Evolutionary conservation across 2,797 vertebrate species (phyloP), one percentile per base, ranked within the genome.

Genomic region (Poecile montanus): DNA sequence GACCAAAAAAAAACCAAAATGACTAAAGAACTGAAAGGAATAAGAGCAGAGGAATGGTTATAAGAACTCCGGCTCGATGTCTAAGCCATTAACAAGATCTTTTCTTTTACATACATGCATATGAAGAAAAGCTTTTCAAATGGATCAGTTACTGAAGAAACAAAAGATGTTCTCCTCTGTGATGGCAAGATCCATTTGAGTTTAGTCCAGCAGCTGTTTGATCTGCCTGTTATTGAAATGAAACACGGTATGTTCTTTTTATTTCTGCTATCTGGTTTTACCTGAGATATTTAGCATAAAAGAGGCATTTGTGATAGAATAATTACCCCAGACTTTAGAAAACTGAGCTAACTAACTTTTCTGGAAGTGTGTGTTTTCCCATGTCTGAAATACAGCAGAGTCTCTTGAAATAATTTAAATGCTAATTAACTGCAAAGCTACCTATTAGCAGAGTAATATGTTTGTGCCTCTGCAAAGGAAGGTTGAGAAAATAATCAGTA

Each of bases 151-250:
- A 75, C 73, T 44, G 97, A 96, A 91, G 98, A 99, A 97, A 98
- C 98, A 93, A 98, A 98, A 96, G 98, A 98, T 2, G 97, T 99
- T 93, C 97, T 99, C 88, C 98, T 99, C 83, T 99, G 98, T 75
- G 98, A 99, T 1, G 98, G 98, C 73, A 99, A 98, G 87, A 97
- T 99, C 81, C 98, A 98, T 89, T 97, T 99, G 78, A 98, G 94
- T 25, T 96, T 97, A 86, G 96, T 99, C 66, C 98, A 98, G 93
- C 98, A 98, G 66, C 98, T 99, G 71, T 99, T 99, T 91, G 98
- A 97, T 96, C 97, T 99, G 36, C 97, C 97, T 1, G 78, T 98
- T 22, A 97, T 99, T 94, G 99, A 99, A 97, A 99, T 99, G 99
- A 98, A 98, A 97, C 98, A 98, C 0, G 99, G 99, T 99, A 98